Evolutionary conservation across 2,113 vertebrate genomes (phyloP).

Genomic region (human (Homo sapiens)): DNA sequence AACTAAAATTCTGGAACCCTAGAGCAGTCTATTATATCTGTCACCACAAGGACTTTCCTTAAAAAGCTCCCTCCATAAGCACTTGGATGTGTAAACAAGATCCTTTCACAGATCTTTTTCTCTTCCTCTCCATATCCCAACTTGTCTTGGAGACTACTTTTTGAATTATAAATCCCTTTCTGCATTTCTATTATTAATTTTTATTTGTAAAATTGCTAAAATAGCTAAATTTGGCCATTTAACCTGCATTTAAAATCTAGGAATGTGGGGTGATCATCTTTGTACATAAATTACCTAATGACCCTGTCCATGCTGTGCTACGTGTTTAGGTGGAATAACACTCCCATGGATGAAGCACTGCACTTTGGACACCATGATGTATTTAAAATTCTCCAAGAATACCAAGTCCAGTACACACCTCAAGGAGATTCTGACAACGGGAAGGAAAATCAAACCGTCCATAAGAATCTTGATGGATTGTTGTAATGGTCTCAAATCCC

Average conservation of each 20-base stretch:
- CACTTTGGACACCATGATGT: conserved; percentile 99
- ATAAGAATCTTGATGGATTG: conserved; percentile 96
- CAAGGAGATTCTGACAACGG: conserved; percentile 82
- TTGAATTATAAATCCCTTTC: conserved; percentile 6
- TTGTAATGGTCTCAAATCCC: conserved; percentile 85
- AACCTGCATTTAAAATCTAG: neutral
- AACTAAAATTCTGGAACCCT: neutral
- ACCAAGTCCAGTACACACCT: conserved; percentile 94
- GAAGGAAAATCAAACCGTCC: conserved; percentile 90
- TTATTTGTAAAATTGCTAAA: neutral
- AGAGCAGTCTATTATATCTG: neutral
- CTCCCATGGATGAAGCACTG: conserved; percentile 97
- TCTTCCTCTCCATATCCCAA: neutral
- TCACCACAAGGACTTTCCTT: neutral
- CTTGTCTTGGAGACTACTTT: neutral
- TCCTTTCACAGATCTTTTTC: neutral
- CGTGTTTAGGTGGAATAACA: conserved; percentile 95
- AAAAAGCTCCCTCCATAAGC: neutral
- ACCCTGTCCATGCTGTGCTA: neutral
- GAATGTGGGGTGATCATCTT: neutral
- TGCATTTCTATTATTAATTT: neutral
- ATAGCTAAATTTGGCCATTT: neutral
- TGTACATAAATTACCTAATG: neutral
- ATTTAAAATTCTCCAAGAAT: conserved; percentile 96
- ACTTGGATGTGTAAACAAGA: neutral